Evolutionary conservation across 2,113 vertebrate genomes (phyloP), one percentile per base, ranked within the genome.

Genomic region (Rhipidura dahli): DNA sequence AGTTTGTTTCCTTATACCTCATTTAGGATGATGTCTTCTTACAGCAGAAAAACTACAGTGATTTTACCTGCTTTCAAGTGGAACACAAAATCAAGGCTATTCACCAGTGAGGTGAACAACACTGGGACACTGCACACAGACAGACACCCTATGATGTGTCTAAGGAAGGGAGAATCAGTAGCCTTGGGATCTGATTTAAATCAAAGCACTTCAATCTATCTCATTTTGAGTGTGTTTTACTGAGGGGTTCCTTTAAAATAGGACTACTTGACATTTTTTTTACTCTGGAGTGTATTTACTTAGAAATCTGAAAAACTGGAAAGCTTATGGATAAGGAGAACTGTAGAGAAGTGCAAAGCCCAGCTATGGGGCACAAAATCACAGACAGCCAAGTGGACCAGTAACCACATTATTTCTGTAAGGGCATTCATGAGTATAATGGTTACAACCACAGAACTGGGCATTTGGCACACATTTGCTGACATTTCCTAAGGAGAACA

Each of bases 221-320:
- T 83, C 44, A 54, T 33, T 40, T 49, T 63, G 42, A 86, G 40
- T 66, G 42, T 31, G 24, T 71, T 92, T 80, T 91, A 69, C 65
- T 40, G 51, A 81, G 65, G 28, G 50, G 10, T 56, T 96, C 72
- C 80, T 96, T 93, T 59, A 90, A 85, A 94, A 81, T 61, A 92
- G 56, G 51, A 68, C 77, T 93, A 81, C 88, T 87, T 87, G 51
- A 81, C 54, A 9, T 91, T 86, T 92, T 92, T 92, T 92, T 94
- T 72, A 40, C 28, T 63, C 35, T 94, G 44, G 60, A 93, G 82
- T 89, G 13, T 94, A 81, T 94, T 87, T 96, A 72, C 89, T 83
- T 72, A 93, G 51, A 94, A 95, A 90, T 83, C 40, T 81, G 79
- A 75, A 92, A 88, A 86, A 56, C 18, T 80, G 54, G 20, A 83